Conservation (phyloP, 1,140 invertebrate genomes). For the Drosophila tristis region DNA sequence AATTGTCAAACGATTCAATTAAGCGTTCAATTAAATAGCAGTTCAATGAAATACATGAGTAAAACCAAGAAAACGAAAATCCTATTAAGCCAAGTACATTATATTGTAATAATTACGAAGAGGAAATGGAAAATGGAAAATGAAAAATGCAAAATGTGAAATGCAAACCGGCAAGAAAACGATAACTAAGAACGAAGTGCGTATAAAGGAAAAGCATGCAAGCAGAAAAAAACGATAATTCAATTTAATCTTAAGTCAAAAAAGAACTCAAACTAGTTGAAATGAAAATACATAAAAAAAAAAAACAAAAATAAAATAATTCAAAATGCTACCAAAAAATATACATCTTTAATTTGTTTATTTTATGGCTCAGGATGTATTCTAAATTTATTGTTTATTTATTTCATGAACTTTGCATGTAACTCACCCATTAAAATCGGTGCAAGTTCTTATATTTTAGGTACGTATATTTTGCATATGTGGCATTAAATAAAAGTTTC, state of each 20-base stretch:
- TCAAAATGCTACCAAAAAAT: constrained; percentile 26
- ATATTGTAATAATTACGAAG: constrained; percentile 62
- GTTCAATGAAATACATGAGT: constrained; percentile 14
- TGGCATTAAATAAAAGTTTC: too few species aligned
- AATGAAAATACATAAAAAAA: constrained; percentile 56
- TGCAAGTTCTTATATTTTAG: too few species aligned
- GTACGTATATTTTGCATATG: too few species aligned
- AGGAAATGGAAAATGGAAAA: constrained; percentile 3
- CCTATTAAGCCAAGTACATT: constrained; percentile 80
- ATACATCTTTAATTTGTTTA: not conserved
- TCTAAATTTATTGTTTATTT: too few species aligned
- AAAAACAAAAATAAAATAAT: constrained; percentile 45
- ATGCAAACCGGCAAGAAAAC: constrained; percentile 22
- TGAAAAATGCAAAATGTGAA: constrained; percentile 20
- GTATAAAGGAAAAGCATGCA: constrained; percentile 42
- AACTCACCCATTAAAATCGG: too few species aligned
- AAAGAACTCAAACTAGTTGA: constrained; percentile 76
- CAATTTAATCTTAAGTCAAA: constrained; percentile 40
- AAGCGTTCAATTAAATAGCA: constrained; percentile 71
- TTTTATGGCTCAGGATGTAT: too few species aligned
- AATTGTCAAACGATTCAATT: constrained; percentile 78
- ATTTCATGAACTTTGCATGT: too few species aligned
- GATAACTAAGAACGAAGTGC: constrained; percentile 45
- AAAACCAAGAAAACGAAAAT: constrained; percentile 54
- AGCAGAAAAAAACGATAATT: constrained; percentile 40